Conservation (phyloP, 2,113 vertebrate genomes). For the Austrofundulus limnaeus region DNA sequence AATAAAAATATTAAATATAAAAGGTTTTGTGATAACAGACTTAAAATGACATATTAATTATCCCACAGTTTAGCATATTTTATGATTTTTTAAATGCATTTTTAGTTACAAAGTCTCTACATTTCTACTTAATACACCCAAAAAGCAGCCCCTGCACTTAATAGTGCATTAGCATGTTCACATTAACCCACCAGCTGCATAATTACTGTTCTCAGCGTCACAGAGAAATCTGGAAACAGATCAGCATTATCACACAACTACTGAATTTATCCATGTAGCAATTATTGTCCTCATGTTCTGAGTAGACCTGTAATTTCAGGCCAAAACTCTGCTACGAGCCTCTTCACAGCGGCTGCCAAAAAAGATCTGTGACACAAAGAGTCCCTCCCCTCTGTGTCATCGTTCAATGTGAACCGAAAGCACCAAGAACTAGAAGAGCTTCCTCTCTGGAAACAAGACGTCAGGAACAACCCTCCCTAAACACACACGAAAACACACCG, state of each 20-base stretch:
- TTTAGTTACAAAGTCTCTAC: not conserved
- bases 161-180: conserved; percentile 22
- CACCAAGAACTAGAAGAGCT: not conserved
- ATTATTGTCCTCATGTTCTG: conserved; percentile 3
- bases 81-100: conserved; percentile 6
- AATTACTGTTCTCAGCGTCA: conserved; percentile 15
- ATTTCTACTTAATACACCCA: conserved; percentile 3
- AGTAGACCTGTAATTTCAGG: conserved; percentile 27
- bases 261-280: conserved; percentile 2
- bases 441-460: conserved; percentile 24
- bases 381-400: not conserved
- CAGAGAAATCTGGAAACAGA: conserved; percentile 17
- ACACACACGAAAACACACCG: not conserved
- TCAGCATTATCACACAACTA: conserved; percentile 16
- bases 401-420: conserved; percentile 1
- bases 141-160: conserved; percentile 9
- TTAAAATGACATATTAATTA: not conserved
- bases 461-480: conserved; percentile 13
- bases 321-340: conserved; percentile 4
- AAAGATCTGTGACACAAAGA: conserved; percentile 7
- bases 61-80: not conserved
- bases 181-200: conserved; percentile 30
- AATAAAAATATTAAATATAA: conserved; percentile 13
- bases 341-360: conserved; percentile 1
- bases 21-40: not conserved